Percentiles rank a stretch among this genome's conserved stretches.
These are phyloP conservation scores for Avahi laniger DNA, from an alignment of 2,797 vertebrate genomes.

Conservation along the genomic window DNA sequence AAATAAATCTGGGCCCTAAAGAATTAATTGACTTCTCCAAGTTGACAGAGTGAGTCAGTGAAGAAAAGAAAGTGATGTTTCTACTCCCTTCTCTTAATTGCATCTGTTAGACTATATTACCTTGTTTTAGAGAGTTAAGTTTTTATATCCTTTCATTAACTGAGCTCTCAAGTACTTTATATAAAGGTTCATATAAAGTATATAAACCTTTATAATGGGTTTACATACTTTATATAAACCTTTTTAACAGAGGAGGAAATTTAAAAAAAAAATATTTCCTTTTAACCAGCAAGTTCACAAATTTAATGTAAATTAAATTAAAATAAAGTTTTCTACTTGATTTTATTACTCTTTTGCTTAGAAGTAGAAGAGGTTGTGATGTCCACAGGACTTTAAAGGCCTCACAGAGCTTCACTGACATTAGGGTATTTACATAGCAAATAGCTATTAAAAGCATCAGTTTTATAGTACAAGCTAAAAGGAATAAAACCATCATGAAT, in stretches of 20 bases:
- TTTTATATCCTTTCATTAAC: not conserved
- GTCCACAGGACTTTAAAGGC: not conserved
- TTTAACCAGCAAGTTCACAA: not conserved
- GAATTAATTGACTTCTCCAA: not conserved
- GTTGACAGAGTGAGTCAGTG: not conserved
- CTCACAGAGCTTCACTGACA: not conserved
- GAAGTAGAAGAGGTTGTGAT: not conserved
- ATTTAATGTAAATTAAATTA: not conserved
- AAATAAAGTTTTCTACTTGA: not conserved
- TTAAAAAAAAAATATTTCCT: not conserved
- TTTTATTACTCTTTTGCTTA: not conserved
- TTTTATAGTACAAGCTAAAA: conserved; percentile 3
- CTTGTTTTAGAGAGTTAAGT: not conserved
- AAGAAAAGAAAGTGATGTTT: not conserved
- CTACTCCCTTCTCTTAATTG: not conserved
- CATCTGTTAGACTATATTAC: not conserved
- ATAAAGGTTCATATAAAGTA: too few species aligned
- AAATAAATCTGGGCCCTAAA: not conserved
- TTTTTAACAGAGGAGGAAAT: not conserved
- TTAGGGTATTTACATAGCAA: not conserved
- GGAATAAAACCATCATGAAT: not conserved
- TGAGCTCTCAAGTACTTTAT: not conserved
- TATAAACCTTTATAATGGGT: not conserved
- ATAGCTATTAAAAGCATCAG: not conserved
- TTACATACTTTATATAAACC: fast-evolving